phyloP scores from a whole-genome alignment of 2,797 vertebrate species.

The Ptychobarbus kaznakovi region DNA sequence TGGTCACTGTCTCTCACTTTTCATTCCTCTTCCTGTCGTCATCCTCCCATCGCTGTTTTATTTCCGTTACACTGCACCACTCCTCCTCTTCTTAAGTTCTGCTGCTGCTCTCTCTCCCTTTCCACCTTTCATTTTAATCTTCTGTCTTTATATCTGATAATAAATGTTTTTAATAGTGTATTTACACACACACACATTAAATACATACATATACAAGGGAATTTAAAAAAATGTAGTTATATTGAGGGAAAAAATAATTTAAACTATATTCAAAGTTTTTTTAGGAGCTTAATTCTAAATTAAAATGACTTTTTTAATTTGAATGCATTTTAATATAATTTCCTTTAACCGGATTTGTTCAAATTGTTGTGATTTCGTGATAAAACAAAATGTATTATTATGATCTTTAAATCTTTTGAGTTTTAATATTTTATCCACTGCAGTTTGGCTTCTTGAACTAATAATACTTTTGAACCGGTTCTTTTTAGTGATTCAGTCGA shows the following conservation, averaged over 20 bases:
- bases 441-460: not conserved
- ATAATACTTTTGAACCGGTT: not conserved
- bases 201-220: no score
- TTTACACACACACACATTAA: no score
- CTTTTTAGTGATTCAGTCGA: not conserved
- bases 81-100: not conserved
- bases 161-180: not conserved
- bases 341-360: not conserved
- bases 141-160: not conserved
- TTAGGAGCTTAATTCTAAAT: not conserved
- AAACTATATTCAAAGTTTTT: no score
- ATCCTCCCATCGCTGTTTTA: constrained; percentile 14
- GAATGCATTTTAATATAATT: not conserved
- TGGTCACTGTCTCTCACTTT: constrained; percentile 53
- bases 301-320: not conserved
- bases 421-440: not conserved
- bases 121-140: not conserved
- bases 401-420: not conserved
- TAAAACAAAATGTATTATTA: not conserved
- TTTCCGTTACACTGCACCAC: constrained; percentile 4
- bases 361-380: not conserved
- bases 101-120: not conserved
- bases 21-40: constrained; percentile 47
- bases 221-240: no score
- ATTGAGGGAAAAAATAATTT: no score